A percentile compares a stretch with the other conserved stretches of the same genome.
These are phyloP conservation scores for Plectropomus leopardus DNA, from an alignment of 2,113 vertebrate genomes.

Conservation along the genomic window DNA sequence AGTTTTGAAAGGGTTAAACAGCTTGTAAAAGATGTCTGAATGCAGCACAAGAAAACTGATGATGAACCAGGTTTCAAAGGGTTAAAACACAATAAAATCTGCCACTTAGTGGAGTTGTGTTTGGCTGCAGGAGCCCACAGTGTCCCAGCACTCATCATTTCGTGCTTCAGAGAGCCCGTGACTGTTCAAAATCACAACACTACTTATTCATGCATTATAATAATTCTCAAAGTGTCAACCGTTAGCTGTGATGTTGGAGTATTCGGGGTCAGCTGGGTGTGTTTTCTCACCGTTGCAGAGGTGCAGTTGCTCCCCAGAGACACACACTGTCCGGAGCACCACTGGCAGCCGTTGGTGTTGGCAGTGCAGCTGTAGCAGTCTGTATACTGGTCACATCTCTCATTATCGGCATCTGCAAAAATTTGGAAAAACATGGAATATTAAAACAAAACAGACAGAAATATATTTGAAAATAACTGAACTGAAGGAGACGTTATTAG, in stretches of 20 bases:
- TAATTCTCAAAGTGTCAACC: not conserved
- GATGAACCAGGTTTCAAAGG: no score
- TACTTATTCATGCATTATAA: not conserved
- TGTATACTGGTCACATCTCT: constrained; percentile 94
- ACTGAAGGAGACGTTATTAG: not conserved
- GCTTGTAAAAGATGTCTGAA: no score
- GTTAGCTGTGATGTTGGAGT: not conserved
- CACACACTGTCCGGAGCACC: constrained; percentile 92
- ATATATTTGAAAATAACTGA: not conserved
- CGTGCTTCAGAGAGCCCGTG: not conserved
- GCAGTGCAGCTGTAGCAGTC: constrained; percentile 98
- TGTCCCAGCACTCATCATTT: not conserved
- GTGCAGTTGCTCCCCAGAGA: constrained; percentile 93
- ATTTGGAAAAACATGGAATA: not conserved
- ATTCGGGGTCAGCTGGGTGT: fast-evolving
- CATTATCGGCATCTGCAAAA: constrained; percentile 87
- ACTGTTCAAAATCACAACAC: not conserved
- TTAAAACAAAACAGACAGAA: not conserved
- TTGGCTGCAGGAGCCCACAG: not conserved
- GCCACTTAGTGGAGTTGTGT: no score
- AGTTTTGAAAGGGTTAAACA: no score
- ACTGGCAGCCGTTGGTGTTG: constrained; percentile 96
- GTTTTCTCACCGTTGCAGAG: constrained; percentile 86
- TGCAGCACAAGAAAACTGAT: no score
- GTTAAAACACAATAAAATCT: no score